These are phyloP conservation scores for Sphinx pinastri DNA, from an alignment of 2,888 invertebrate species.

Conservation along the genomic window DNA sequence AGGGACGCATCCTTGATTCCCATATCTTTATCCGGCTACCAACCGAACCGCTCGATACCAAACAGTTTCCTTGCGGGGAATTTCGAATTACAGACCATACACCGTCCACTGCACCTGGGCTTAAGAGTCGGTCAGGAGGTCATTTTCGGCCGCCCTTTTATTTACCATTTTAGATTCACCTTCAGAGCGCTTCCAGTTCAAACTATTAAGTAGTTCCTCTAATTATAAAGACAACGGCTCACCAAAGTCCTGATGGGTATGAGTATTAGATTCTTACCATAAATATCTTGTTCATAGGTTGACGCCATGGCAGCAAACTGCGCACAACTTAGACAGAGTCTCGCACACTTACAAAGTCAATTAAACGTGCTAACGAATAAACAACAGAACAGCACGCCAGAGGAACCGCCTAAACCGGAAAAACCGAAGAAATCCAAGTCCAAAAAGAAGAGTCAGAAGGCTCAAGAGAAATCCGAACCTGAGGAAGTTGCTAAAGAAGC, in stretches of 20 bases:
- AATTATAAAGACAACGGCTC: too few species aligned
- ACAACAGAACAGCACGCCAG: slow-evolving; percentile 48
- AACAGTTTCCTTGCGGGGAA: too few species aligned
- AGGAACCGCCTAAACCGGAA: slow-evolving; percentile 67
- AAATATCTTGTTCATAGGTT: slow-evolving; percentile 60
- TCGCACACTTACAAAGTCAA: slow-evolving; percentile 84
- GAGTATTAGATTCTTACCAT: background rate
- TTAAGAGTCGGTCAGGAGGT: too few species aligned
- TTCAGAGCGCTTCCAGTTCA: too few species aligned
- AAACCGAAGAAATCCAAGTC: slow-evolving; percentile 72
- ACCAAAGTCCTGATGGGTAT: background rate
- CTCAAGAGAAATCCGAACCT: slow-evolving; percentile 28
- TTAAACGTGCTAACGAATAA: slow-evolving; percentile 75
- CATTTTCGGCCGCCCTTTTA: too few species aligned
- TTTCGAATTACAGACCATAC: too few species aligned
- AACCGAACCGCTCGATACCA: too few species aligned
- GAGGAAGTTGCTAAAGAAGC: slow-evolving; percentile 34
- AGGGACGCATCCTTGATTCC: too few species aligned
- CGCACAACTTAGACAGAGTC: slow-evolving; percentile 83
- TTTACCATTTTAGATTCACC: too few species aligned
- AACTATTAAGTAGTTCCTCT: too few species aligned
- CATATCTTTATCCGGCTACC: too few species aligned
- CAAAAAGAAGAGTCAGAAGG: slow-evolving; percentile 62
- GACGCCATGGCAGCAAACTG: slow-evolving; percentile 86
- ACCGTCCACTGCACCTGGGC: too few species aligned